Conservation (phyloP, 2,113 vertebrate species). For the crab-eating macaque (Macaca fascicularis) region T2T-MFA8v1.1 NC_088393.1:24204001-24204500, state of each 20-base stretch:
- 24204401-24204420: conserved; percentile 12
- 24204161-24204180: background rate
- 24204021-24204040: background rate
- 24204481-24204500: conserved; percentile 75
- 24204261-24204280: background rate
- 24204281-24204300: background rate
- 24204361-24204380: background rate
- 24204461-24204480: conserved; percentile 45
- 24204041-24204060: background rate
- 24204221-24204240: background rate
- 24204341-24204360: background rate
- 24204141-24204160: background rate
- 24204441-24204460: conserved; percentile 53
- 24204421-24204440: conserved; percentile 65
- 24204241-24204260: background rate
- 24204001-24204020: background rate
- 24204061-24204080: background rate
- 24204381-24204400: background rate
- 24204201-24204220: background rate
- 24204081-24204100: background rate
- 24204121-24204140: background rate
- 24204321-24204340: background rate
- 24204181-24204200: background rate
- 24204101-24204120: background rate
- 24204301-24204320: background rate